Evolutionary conservation across 2,113 vertebrate species (phyloP), one percentile per base, ranked within the genome.

Genomic region (Colius striatus): DNA sequence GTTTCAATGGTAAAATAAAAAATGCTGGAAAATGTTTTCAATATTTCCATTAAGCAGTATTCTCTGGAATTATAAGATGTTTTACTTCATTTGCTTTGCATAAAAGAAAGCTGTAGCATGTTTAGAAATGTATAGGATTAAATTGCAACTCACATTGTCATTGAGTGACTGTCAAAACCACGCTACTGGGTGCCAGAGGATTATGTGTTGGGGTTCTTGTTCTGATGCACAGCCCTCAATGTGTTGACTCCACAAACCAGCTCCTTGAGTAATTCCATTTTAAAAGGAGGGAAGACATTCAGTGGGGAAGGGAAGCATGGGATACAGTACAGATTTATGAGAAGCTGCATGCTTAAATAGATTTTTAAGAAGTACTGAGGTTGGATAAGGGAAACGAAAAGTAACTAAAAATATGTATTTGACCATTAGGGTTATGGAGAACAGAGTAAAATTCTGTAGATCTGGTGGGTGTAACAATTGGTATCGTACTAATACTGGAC

Each of bases 1-100:
- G 88, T 79, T 96, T 93, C 89, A 90, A 91, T 96, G 72, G 70
- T 96, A 92, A 95, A 92, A 89, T 94, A 77, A 93, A 92, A 92
- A 91, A 96, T 82, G 84, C 66, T 88, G 82, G 90, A 72, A 91
- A 89, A 90, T 88, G 60, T 90, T 92, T 96, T 92, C 87, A 82
- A 17, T 94, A 71, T 95, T 96, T 96, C 84, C 58, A 82, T 95
- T 93, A 95, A 75, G 94, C 66, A 45, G 32, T 91, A 67, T 95
- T 87, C 48, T 57, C 50, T 75, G 78, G 70, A 92, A 89, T 87
- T 74, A 50, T 22, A 47, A 92, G 48, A 79, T n/a, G n/a, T 96
- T 94, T 86, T 32, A 58, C 94, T 96, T 94, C 41, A 47, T 87
- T 89, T 82, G 66, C 70, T 78, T 54, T 92, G 80, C 84, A 38